These are phyloP conservation scores for Monochamus alternatus DNA, from an alignment of 2,888 invertebrate genomes.

Conservation along the genomic window DNA sequence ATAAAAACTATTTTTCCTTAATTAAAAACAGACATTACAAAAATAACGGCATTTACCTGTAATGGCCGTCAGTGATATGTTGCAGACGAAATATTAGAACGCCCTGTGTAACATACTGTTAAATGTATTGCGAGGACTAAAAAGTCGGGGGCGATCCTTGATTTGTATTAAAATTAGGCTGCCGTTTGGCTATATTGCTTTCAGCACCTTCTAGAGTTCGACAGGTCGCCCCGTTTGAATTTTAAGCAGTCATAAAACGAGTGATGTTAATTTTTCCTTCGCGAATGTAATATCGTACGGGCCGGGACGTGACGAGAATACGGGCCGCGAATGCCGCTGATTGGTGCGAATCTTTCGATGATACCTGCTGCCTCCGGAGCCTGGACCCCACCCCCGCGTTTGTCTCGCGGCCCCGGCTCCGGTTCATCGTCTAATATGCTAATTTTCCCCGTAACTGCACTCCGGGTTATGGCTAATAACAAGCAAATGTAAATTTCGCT, in stretches of 20 bases:
- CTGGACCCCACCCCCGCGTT: conserved; percentile 44
- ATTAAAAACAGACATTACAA: too few species aligned
- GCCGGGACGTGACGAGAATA: conserved; percentile 61
- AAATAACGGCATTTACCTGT: too few species aligned
- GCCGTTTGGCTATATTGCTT: conserved; percentile 42
- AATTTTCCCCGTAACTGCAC: conserved; percentile 61
- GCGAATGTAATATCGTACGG: conserved; percentile 69
- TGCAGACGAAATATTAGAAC: too few species aligned
- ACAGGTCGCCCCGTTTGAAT: conserved; percentile 59
- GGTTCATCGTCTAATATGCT: conserved; percentile 63
- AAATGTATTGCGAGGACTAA: too few species aligned
- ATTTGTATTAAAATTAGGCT: too few species aligned
- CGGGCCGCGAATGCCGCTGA: conserved; percentile 52
- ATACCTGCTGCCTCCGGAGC: conserved; percentile 52
- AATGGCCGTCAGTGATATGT: too few species aligned
- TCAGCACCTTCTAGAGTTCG: conserved; percentile 53
- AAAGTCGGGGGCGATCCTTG: too few species aligned
- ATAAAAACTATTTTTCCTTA: too few species aligned
- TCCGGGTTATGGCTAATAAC: conserved; percentile 63
- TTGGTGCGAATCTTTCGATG: conserved; percentile 60
- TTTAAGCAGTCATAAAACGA: conserved; percentile 72
- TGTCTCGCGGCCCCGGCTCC: conserved; percentile 46
- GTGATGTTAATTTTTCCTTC: conserved; percentile 71
- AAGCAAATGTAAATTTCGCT: conserved; percentile 59
- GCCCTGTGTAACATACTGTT: too few species aligned